These are phyloP conservation scores for Drosophila anomelani DNA, from an alignment of 2,888 invertebrate genomes.

Conservation along the genomic window DNA sequence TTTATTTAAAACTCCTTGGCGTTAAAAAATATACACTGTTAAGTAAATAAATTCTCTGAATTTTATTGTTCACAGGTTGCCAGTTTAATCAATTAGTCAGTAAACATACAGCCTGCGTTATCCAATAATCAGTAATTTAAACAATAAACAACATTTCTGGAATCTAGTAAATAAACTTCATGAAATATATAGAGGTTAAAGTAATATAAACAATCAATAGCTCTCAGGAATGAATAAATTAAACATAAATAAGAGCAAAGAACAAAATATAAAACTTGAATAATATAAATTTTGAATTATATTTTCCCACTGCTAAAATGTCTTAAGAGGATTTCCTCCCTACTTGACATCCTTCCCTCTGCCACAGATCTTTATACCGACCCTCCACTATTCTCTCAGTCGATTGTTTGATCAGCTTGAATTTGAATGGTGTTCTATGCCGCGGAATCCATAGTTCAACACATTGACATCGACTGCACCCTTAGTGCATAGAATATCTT, in stretches of 20 bases:
- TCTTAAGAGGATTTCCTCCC: not conserved
- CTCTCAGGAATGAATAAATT: not conserved
- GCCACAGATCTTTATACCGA: not conserved
- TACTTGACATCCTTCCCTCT: not conserved
- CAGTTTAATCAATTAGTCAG: slow-evolving; percentile 4
- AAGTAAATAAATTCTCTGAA: not conserved
- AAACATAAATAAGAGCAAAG: not conserved
- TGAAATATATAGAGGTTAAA: not conserved
- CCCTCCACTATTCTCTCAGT: not conserved
- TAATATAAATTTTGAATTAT: not conserved
- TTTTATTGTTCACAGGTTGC: slow-evolving; percentile 8
- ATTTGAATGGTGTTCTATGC: slow-evolving; percentile 28
- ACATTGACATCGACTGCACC: slow-evolving; percentile 19
- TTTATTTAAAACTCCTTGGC: slow-evolving; percentile 1
- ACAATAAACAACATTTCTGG: not conserved
- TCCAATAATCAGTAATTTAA: not conserved
- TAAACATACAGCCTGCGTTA: not conserved
- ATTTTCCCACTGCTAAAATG: not conserved
- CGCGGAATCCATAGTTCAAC: slow-evolving; percentile 2
- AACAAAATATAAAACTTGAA: not conserved
- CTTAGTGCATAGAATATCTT: slow-evolving; percentile 8
- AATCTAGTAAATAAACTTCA: not conserved
- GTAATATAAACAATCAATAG: not conserved
- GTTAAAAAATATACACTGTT: slow-evolving; percentile 7
- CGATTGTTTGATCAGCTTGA: slow-evolving; percentile 58